Evolutionary conservation across 2,888 invertebrate genomes (phyloP), one percentile per base, ranked within the genome.

Genomic region (Nycteola revayana): DNA sequence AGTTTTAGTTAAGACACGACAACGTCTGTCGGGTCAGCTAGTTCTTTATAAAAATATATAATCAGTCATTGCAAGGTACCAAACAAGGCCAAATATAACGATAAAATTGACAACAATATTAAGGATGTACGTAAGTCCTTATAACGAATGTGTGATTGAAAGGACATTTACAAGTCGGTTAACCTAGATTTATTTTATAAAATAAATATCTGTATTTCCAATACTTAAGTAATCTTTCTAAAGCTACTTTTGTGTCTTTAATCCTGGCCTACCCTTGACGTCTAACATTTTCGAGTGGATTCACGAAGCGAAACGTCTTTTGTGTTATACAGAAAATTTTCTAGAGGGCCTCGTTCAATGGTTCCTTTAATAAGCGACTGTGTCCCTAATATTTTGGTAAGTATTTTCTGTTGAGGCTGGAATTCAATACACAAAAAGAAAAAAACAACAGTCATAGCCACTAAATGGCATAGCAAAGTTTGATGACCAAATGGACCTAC

Each of bases 261-360:
- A 51, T 52, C 49, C 46, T 11, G 35, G 41, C 40, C 42, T 28
- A 49, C 42, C 46, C 56, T 56, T 53, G 54, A 58, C 42, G 37
- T 57, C 43, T 36, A 33, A 46, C 43, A 41, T 45, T 48, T 47
- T 46, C 32, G 32, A 60, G 46, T 49, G 56, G 58, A 45, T 49
- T 49, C 48, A 55, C 42, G 50, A 53, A 42, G 44, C 49, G 55
- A 57, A 63, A 61, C 47, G 46, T 49, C 55, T 57, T 62, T 65
- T 63, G 55, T 65, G 55, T 60, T 47, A 50, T 34, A 48, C 38
- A 40, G 37, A 47, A 51, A 36, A 32, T 35, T 47, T 59, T 57
- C 45, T 49, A 40, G 28, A 51, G 48, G 37, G 48, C 32, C 36
- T 40, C 40, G 36, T 43, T 53, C 25, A 47, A 36, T 43, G 34